Percentiles rank a stretch among this genome's conserved stretches.
phyloP scores from a whole-genome alignment of 2,113 vertebrate species.

The Saccopteryx bilineata region DNA sequence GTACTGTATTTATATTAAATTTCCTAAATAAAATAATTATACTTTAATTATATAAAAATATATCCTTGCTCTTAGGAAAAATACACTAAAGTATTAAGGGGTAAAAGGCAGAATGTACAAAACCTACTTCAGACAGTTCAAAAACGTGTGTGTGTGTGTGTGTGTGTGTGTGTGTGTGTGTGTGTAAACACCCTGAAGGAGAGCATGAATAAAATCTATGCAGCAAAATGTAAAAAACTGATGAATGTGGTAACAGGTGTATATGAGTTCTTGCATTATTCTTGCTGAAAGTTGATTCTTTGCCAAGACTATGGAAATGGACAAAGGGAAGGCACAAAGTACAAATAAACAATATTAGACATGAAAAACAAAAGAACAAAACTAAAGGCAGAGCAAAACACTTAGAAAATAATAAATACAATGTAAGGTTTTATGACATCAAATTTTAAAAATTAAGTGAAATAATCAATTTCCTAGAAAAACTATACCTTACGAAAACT shows the following conservation, averaged over 20 bases:
- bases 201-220: not conserved
- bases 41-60: not conserved
- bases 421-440: not conserved
- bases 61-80: not conserved
- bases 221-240: not conserved
- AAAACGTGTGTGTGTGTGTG: not conserved
- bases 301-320: not conserved
- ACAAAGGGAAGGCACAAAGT: not conserved
- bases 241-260: not conserved
- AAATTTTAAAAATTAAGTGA: conserved; percentile 35
- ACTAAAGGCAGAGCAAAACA: not conserved
- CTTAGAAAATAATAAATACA: conserved; percentile 19
- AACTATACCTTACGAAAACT: not conserved
- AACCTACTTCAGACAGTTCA: not conserved
- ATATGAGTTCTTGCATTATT: not conserved
- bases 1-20: not conserved
- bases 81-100: not conserved
- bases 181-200: not conserved
- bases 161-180: not conserved
- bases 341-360: not conserved
- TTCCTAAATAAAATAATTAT: conserved; percentile 21
- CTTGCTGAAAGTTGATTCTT: not conserved
- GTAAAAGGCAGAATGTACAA: not conserved
- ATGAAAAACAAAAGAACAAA: not conserved
- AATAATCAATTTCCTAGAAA: not conserved